A percentile compares a stretch with the other conserved stretches of the same genome.
These are phyloP conservation scores for Hofmannophila pseudospretella DNA, from an alignment of 2,888 invertebrate species.

Conservation along the genomic window DNA sequence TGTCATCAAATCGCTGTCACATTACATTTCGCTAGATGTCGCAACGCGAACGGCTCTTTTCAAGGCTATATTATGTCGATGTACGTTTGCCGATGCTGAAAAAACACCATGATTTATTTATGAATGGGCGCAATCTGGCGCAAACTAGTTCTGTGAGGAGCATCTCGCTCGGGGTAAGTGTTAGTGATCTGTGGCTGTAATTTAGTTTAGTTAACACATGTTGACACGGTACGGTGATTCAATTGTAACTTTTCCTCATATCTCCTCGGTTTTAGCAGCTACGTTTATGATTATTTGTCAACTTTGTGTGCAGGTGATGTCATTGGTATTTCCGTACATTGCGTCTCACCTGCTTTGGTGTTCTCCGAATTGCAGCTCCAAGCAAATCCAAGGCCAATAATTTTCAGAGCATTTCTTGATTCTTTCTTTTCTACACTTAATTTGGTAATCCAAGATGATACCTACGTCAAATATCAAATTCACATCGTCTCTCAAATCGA, in stretches of 20 bases:
- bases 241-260: background rate
- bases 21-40: conserved; percentile 12
- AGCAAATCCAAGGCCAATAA: too few relatives aligned
- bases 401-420: too few relatives aligned
- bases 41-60: conserved; percentile 14
- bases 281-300: background rate
- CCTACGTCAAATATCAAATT: too few relatives aligned
- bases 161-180: conserved; percentile 15
- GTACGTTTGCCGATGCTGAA: conserved; percentile 24
- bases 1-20: conserved; percentile 5
- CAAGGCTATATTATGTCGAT: conserved; percentile 18
- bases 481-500: too few relatives aligned
- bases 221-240: conserved; percentile 7
- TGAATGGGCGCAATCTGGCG: conserved; percentile 33
- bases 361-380: background rate
- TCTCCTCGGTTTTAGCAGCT: background rate
- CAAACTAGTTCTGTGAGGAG: conserved; percentile 27
- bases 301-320: background rate
- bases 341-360: background rate
- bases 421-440: too few relatives aligned
- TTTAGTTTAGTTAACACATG: conserved; percentile 13
- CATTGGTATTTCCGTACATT: conserved; percentile 1
- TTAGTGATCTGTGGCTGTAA: conserved; percentile 8
- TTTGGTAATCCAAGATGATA: too few relatives aligned
- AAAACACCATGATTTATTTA: conserved; percentile 28